These are phyloP conservation scores for Temnothorax curvispinosus DNA, from an alignment of 1,140 invertebrate species.

Conservation along the genomic window DNA sequence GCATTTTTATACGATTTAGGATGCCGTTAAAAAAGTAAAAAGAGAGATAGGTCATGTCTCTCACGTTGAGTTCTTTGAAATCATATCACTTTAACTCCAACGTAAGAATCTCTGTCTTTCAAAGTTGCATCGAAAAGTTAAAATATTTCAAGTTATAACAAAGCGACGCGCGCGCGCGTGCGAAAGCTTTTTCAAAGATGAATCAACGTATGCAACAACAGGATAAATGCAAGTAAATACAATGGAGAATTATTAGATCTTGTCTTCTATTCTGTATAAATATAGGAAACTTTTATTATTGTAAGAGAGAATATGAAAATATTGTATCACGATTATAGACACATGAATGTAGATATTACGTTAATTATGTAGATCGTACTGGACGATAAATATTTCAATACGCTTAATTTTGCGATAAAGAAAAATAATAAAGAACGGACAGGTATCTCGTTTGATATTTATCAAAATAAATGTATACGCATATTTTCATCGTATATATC, in stretches of 20 bases:
- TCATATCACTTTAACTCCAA: background rate
- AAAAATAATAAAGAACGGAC: background rate
- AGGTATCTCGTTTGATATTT: slow-evolving; percentile 36
- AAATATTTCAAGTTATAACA: background rate
- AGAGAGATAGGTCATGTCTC: background rate
- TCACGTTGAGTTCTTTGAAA: background rate
- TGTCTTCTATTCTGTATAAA: background rate
- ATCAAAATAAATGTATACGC: slow-evolving; percentile 43
- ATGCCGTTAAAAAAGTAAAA: background rate
- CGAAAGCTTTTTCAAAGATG: background rate
- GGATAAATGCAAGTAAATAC: background rate
- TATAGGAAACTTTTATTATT: background rate
- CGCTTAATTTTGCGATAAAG: slow-evolving; percentile 26
- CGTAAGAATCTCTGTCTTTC: background rate
- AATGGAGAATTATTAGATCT: background rate
- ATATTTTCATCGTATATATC: background rate
- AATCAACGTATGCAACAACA: background rate
- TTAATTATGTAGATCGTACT: slow-evolving; percentile 5
- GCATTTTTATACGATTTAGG: slow-evolving; percentile 15
- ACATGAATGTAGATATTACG: background rate
- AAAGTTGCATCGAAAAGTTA: background rate
- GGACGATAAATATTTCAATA: slow-evolving; percentile 11
- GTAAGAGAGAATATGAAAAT: background rate
- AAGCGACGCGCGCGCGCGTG: background rate
- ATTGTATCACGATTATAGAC: background rate